phyloP scores from a whole-genome alignment of 2,113 vertebrate species.

The Riparia riparia region DNA sequence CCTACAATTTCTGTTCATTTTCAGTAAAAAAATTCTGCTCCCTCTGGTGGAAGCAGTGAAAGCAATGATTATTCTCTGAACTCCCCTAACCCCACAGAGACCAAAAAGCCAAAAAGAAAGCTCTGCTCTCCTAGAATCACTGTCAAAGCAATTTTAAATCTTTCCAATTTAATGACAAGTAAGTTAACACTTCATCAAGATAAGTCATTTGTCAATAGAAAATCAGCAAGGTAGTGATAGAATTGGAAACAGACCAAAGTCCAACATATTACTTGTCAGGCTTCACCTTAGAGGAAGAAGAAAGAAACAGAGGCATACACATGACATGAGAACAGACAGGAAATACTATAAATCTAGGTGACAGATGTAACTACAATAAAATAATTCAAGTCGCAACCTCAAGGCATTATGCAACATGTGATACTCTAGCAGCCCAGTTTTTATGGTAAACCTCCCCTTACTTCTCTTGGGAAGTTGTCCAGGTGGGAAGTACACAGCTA shows the following conservation, averaged over 20 bases:
- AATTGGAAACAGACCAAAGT: background rate
- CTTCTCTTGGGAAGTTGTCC: background rate
- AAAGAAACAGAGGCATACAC: background rate
- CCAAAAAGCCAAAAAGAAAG: background rate
- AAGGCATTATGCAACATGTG: background rate
- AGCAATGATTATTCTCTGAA: background rate
- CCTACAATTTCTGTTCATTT: background rate
- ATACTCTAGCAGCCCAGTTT: background rate
- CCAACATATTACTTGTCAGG: rapidly evolving
- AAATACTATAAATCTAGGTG: background rate
- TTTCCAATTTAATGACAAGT: background rate
- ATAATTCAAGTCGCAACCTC: background rate
- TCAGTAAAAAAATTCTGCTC: slow-evolving; percentile 10
- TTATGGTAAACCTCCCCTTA: background rate
- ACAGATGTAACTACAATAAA: background rate
- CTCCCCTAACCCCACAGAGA: background rate
- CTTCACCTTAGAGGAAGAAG: background rate
- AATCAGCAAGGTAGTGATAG: background rate
- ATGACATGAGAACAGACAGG: background rate
- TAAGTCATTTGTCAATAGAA: background rate
- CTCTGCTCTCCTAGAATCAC: background rate
- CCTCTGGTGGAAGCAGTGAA: slow-evolving; percentile 32
- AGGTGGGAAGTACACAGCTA: background rate
- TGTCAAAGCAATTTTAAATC: background rate
- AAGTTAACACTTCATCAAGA: background rate